phyloP scores from a whole-genome alignment of 2,113 vertebrate species.

The Amia ocellicauda region DNA sequence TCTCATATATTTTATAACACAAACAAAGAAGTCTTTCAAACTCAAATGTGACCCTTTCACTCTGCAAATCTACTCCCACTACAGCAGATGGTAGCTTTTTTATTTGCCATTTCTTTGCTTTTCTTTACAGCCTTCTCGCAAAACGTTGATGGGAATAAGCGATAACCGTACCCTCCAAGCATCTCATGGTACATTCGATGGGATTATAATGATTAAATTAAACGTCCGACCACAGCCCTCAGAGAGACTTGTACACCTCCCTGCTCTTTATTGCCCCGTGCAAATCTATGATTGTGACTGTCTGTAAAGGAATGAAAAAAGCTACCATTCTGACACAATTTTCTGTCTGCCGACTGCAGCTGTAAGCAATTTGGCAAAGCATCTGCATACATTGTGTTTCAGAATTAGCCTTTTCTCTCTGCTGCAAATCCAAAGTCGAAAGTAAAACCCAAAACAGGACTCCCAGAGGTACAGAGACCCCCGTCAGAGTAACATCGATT shows the following conservation, averaged over 20 bases:
- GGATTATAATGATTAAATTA: background rate
- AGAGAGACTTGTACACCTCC: background rate
- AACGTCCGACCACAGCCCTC: background rate
- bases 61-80: too few relatives aligned
- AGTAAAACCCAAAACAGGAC: constrained; percentile 9
- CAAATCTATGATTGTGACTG: background rate
- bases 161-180: background rate
- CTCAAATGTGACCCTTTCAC: too few relatives aligned
- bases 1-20: too few relatives aligned
- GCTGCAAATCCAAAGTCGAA: background rate
- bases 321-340: background rate
- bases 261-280: background rate
- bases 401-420: background rate
- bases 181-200: background rate
- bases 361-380: constrained; percentile 4
- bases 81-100: too few relatives aligned
- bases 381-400: constrained; percentile 8
- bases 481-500: constrained; percentile 1
- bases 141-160: too few relatives aligned
- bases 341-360: background rate
- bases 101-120: too few relatives aligned
- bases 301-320: background rate
- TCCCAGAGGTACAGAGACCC: constrained; percentile 1
- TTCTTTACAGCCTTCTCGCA: too few relatives aligned
- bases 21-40: too few relatives aligned